phyloP scores from a whole-genome alignment of 2,113 vertebrate species.

The Plecotus auritus region DNA sequence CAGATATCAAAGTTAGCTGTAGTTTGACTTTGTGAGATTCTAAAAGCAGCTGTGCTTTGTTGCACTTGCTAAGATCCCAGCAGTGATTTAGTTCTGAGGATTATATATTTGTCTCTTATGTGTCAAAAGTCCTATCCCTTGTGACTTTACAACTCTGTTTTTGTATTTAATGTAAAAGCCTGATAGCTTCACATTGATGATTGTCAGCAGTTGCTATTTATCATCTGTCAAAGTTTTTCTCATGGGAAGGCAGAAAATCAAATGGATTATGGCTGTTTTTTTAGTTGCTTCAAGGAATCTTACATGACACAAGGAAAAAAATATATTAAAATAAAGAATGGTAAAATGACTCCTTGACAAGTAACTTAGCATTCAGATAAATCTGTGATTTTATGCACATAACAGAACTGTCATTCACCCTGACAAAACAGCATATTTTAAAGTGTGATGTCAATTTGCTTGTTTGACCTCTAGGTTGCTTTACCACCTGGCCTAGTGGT shows the following conservation, averaged over 20 bases:
- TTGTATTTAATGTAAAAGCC: conserved; percentile 92
- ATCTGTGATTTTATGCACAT: conserved; percentile 77
- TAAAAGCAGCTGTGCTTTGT: conserved; percentile 84
- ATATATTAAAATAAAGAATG: conserved; percentile 59
- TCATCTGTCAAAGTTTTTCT: conserved; percentile 94
- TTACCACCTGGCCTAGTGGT: conserved; percentile 63
- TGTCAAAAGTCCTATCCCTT: conserved; percentile 91
- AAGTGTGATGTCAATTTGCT: conserved; percentile 75
- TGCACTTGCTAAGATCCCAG: conserved; percentile 83
- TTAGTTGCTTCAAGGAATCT: conserved; percentile 90
- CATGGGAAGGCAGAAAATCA: conserved; percentile 93
- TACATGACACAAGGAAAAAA: conserved; percentile 88
- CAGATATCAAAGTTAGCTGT: conserved; percentile 83
- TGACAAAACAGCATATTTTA: conserved; percentile 72
- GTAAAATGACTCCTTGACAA: conserved; percentile 80
- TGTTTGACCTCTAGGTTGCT: conserved; percentile 73
- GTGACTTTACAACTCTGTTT: conserved; percentile 91
- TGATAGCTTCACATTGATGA: conserved; percentile 89
- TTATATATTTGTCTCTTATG: conserved; percentile 87
- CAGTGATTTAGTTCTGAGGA: conserved; percentile 83
- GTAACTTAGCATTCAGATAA: conserved; percentile 78
- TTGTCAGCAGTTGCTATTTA: conserved; percentile 95
- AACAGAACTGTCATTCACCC: conserved; percentile 70
- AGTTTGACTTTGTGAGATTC: conserved; percentile 81
- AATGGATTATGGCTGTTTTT: conserved; percentile 92